Evolutionary conservation across 2,888 invertebrate genomes (phyloP), one percentile per base, ranked within the genome.

Genomic region (Andricus curvator): DNA sequence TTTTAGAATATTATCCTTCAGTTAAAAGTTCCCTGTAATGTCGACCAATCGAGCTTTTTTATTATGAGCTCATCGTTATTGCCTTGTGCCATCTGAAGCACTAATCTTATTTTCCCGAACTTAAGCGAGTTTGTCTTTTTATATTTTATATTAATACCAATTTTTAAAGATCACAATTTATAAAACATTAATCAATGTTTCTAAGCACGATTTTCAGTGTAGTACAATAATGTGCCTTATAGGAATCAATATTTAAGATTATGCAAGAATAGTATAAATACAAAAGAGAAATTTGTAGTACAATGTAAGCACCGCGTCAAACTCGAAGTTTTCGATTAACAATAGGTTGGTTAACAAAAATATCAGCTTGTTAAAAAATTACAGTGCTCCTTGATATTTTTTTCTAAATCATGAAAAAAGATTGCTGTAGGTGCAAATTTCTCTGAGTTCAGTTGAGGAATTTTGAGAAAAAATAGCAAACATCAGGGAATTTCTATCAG

Each of bases 211-310:
- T 51, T 51, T 70, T 13, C 51, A 25, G 15, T 68, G 22, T 74
- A 37, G 51, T 74, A 33, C 29, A 56, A 74, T 11, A 11, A 74
- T 56, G 74, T 74, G 74, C 56, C 74, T 74, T 74, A 11, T 29
- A 62, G 2, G 25, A 15, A 25, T 68, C 51, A 29, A 70, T 44
- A 56, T 74, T 74, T 74, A 74, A 51, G 48, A 29, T 8, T 29
- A 70, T 33, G n/a, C 20, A 70, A 29, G 20, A 70, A 6, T n/a
- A 56, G n/a, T 56, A 33, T 25, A 68, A 70, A 29, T 25, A 25
- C 17, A 44, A 48, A 44, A 68, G 15, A 68, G 8, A 67, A 67
- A 67, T 37, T n/a, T 41, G 22, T 22, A 68, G 44, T 68, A 44
- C 44, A 68, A 68, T 44, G 17, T n/a, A 22, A 68, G 44, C 44